Evolutionary conservation across 2,888 invertebrate genomes (phyloP).

Genomic region (Drosophila buzzatii): DNA sequence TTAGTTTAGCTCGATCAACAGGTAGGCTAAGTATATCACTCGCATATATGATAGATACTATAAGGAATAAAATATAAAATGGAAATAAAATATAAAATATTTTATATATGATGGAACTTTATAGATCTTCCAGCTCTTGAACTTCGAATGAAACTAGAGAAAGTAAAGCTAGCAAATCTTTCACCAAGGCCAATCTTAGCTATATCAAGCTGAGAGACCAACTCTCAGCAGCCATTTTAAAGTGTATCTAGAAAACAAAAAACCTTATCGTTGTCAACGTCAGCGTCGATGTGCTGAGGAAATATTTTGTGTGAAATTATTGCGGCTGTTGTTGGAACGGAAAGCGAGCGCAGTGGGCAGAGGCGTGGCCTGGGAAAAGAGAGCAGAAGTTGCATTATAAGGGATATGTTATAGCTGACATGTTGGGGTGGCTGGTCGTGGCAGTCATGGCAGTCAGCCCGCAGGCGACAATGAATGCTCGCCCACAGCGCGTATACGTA

Average conservation of each 20-base stretch:
- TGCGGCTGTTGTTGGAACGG: constrained; percentile 20
- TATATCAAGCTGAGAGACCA: background rate
- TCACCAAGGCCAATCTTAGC: background rate
- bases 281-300: constrained; percentile 65
- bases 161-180: background rate
- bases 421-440: background rate
- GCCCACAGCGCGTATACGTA: constrained; percentile 11
- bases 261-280: constrained; percentile 61
- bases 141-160: background rate
- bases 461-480: background rate
- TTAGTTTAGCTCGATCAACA: too few species aligned
- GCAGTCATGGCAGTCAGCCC: background rate
- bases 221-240: background rate
- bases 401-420: constrained; percentile 5
- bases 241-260: constrained; percentile 25
- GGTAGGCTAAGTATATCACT: too few species aligned
- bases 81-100: too few species aligned
- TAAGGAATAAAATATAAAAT: too few species aligned
- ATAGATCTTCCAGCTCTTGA: background rate
- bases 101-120: too few species aligned
- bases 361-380: background rate
- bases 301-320: constrained; percentile 74
- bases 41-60: too few species aligned
- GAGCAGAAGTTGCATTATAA: constrained; percentile 8
- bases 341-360: background rate